These are phyloP conservation scores for Drosophila orosa DNA, from an alignment of 1,140 invertebrate genomes.

Conservation along the genomic window DNA sequence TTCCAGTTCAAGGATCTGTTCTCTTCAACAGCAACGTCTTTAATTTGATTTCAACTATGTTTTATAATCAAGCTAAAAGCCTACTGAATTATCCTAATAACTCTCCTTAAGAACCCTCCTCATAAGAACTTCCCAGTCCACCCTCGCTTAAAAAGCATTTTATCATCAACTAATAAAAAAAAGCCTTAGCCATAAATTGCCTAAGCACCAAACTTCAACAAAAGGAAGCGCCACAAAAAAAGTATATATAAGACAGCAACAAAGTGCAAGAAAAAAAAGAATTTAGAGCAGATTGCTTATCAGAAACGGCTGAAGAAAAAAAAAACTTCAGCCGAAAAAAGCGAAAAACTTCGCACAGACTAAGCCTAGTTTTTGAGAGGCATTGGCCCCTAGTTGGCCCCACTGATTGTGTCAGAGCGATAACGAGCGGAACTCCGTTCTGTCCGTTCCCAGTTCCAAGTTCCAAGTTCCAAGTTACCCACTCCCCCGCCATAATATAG, in stretches of 20 bases:
- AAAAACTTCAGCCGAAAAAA: slow-evolving; percentile 12
- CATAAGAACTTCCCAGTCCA: not conserved
- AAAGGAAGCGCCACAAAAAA: slow-evolving; percentile 64
- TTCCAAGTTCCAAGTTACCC: slow-evolving; percentile 29
- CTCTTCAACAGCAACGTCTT: not conserved
- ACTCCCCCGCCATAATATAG: not conserved
- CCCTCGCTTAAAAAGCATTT: slow-evolving; percentile 22
- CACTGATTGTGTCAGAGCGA: slow-evolving; percentile 71
- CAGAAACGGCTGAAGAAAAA: slow-evolving; percentile 33
- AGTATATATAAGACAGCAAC: slow-evolving; percentile 22
- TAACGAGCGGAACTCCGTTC: slow-evolving; percentile 66
- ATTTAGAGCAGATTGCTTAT: slow-evolving; percentile 78
- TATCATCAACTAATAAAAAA: slow-evolving; percentile 29
- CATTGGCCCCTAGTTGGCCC: slow-evolving; percentile 56
- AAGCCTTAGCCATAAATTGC: slow-evolving; percentile 54
- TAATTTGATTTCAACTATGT: not conserved
- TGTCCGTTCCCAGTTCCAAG: slow-evolving; percentile 17
- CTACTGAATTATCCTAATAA: not conserved
- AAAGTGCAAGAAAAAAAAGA: slow-evolving; percentile 48
- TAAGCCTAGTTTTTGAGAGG: slow-evolving; percentile 67
- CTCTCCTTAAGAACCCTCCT: not conserved
- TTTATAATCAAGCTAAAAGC: not conserved
- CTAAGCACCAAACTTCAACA: slow-evolving; percentile 45
- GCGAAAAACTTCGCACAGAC: slow-evolving; percentile 41
- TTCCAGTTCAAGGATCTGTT: not conserved